phyloP scores from a whole-genome alignment of 2,797 vertebrate genomes.

The Thunnus albacares region DNA sequence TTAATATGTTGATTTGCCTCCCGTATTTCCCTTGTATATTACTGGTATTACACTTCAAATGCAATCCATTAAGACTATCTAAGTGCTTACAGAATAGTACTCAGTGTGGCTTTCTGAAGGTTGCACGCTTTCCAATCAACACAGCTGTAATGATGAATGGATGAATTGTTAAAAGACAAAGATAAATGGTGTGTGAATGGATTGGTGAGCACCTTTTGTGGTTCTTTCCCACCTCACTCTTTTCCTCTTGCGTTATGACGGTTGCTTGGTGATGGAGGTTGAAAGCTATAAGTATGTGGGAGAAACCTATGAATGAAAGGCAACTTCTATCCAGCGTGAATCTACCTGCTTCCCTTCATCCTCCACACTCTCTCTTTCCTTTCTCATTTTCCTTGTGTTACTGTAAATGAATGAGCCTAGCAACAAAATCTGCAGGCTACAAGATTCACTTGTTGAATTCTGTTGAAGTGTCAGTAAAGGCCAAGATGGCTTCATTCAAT shows the following conservation, averaged over 20 bases:
- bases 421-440: constrained; percentile 29
- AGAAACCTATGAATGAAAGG: constrained; percentile 44
- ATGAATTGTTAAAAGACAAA: constrained; percentile 4
- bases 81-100: constrained; percentile 1
- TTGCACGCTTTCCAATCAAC: constrained; percentile 10
- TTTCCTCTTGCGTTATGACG: constrained; percentile 11
- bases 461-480: constrained; percentile 13
- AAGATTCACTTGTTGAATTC: constrained; percentile 33
- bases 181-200: constrained; percentile 20
- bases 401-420: constrained; percentile 48
- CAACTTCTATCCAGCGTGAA: constrained; percentile 58
- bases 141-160: neutral
- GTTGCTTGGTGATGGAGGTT: constrained; percentile 48
- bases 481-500: constrained; percentile 33
- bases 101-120: neutral
- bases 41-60: constrained; percentile 13
- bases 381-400: constrained; percentile 10
- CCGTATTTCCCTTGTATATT: constrained; percentile 15
- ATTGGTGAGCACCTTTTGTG: constrained; percentile 1
- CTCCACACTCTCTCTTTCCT: constrained; percentile 14
- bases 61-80: constrained; percentile 11
- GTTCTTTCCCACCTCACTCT: neutral
- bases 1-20: constrained; percentile 43
- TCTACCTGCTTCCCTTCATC: constrained; percentile 28
- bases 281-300: constrained; percentile 33